Evolutionary conservation across 1,140 invertebrate genomes (phyloP).

Genomic region (Rhagoletis zephyria): DNA sequence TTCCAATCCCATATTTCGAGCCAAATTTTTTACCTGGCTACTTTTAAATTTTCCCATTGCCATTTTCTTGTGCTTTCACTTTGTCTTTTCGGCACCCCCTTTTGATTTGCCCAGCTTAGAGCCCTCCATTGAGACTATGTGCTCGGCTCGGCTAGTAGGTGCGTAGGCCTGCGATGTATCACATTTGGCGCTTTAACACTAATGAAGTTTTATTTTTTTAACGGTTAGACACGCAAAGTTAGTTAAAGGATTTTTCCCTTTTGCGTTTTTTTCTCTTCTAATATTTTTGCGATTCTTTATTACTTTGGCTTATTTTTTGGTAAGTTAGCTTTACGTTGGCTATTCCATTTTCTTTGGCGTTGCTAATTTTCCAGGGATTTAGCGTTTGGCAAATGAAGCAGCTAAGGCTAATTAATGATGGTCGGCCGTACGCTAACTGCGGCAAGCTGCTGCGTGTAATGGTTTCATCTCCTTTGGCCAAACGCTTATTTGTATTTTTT

Average conservation of each 20-base stretch:
- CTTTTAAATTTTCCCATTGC: not conserved
- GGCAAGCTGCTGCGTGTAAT: slow-evolving; percentile 3
- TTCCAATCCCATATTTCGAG: no score
- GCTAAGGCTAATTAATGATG: slow-evolving; percentile 47
- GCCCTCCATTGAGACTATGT: not conserved
- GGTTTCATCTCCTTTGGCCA: not conserved
- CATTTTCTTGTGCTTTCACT: slow-evolving; percentile 26
- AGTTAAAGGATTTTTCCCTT: slow-evolving; percentile 5
- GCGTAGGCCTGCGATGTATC: slow-evolving; percentile 9
- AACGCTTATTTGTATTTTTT: not conserved
- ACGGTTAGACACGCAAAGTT: not conserved
- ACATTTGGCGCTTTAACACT: slow-evolving; percentile 33
- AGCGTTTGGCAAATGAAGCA: slow-evolving; percentile 44
- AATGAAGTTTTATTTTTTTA: slow-evolving; percentile 32
- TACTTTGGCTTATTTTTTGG: not conserved
- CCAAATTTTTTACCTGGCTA: not conserved
- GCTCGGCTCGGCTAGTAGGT: not conserved
- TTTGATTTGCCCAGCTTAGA: slow-evolving; percentile 25
- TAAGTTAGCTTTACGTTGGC: not conserved
- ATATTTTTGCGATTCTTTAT: not conserved
- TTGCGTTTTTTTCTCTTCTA: slow-evolving; percentile 15
- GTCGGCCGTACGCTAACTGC: not conserved
- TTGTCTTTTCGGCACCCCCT: not conserved
- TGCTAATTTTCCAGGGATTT: slow-evolving; percentile 32
- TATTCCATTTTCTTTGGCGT: slow-evolving; percentile 16